Conservation (phyloP, 1,140 invertebrate species). For the Conus ventricosus region DNA sequence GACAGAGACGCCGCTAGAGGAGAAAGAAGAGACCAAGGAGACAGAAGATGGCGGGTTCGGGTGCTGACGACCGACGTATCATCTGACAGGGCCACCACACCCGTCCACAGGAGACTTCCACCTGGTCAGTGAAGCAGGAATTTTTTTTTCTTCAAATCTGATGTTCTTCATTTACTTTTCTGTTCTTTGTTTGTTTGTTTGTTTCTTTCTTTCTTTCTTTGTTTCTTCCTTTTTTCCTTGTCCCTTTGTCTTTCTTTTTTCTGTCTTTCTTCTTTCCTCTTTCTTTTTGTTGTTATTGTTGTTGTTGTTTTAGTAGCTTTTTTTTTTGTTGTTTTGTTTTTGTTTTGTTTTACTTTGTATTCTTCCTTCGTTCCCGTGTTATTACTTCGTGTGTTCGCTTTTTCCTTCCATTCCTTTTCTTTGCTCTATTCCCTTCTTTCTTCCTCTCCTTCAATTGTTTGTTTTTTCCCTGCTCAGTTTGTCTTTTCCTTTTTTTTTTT, state of each 20-base stretch:
- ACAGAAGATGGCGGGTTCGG: not conserved
- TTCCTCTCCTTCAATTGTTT: not conserved
- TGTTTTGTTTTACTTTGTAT: not conserved
- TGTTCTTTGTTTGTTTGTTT: not conserved
- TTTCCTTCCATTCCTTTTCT: not conserved
- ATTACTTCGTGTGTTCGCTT: not conserved
- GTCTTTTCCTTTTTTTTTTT: no score
- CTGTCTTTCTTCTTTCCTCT: not conserved
- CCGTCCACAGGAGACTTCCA: slow-evolving; percentile 7
- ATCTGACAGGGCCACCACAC: not conserved
- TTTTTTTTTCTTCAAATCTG: not conserved
- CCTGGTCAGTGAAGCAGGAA: not conserved
- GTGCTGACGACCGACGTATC: not conserved
- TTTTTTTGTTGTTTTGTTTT: not conserved
- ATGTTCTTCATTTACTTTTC: not conserved
- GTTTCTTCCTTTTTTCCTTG: not conserved
- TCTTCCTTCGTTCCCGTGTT: not conserved
- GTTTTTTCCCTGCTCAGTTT: no score
- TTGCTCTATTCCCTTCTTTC: not conserved
- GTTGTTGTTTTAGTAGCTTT: not conserved
- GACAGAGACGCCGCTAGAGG: not conserved
- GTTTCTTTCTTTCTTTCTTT: not conserved
- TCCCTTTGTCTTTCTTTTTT: not conserved
- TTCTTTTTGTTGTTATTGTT: not conserved
- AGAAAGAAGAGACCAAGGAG: not conserved